phyloP scores from a whole-genome alignment of 2,113 vertebrate genomes.

The Lichenostomus cassidix region DNA sequence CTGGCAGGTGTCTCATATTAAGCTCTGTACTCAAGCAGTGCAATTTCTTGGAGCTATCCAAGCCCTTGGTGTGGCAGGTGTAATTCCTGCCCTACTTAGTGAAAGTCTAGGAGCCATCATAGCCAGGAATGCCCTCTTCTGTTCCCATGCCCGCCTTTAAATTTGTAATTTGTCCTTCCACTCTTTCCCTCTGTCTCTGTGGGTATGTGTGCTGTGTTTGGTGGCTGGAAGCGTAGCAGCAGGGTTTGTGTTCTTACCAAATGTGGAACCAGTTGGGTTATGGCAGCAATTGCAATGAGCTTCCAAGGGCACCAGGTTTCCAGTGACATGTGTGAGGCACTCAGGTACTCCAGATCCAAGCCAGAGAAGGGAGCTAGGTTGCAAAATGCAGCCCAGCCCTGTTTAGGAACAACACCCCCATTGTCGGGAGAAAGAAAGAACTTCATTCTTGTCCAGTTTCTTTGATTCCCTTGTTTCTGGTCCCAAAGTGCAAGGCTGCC shows the following conservation, averaged over 20 bases:
- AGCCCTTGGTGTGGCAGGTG: not conserved
- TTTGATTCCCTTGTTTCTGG: not conserved
- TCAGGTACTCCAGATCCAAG: not conserved
- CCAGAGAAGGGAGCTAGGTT: not conserved
- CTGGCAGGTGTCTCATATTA: not conserved
- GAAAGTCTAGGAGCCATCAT: not conserved
- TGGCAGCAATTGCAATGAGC: not conserved
- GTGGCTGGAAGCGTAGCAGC: not conserved
- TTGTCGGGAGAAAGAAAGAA: not conserved
- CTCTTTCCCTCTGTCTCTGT: not conserved
- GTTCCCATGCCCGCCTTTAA: not conserved
- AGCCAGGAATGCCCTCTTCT: not conserved
- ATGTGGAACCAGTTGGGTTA: not conserved
- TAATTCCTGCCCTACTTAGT: not conserved
- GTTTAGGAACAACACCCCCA: fast-evolving
- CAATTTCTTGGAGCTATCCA: not conserved
- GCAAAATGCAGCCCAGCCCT: not conserved
- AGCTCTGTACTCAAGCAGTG: not conserved
- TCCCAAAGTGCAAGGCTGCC: not conserved
- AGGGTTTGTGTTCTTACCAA: not conserved
- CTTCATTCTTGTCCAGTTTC: fast-evolving
- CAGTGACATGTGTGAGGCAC: fast-evolving
- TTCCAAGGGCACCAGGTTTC: not conserved
- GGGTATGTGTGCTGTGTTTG: not conserved
- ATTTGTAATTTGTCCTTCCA: not conserved